Conservation (phyloP, 2,797 vertebrate genomes). For the Otolemur crassicaudatus region DNA sequence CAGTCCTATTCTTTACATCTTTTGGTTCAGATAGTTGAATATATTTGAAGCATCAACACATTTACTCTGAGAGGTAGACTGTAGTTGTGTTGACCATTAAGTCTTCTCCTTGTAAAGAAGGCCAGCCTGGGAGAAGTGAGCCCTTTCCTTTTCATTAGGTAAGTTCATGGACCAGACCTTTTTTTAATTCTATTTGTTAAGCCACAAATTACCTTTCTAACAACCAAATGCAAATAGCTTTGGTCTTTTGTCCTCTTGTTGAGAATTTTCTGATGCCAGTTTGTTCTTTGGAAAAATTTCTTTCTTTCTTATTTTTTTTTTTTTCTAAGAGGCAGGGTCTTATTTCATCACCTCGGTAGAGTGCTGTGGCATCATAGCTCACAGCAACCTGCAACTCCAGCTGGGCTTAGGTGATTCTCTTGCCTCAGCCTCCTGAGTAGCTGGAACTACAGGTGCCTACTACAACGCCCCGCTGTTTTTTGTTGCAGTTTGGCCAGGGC, state of each 20-base stretch:
- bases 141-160: slow-evolving; percentile 54
- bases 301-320: background rate
- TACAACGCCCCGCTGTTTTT: no score
- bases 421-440: no score
- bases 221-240: background rate
- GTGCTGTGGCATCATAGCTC: no score
- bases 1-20: background rate
- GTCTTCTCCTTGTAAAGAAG: background rate
- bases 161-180: slow-evolving; percentile 18
- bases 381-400: no score
- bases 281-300: slow-evolving; percentile 57
- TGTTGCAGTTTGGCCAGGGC: no score
- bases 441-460: no score
- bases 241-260: slow-evolving; percentile 15
- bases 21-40: background rate
- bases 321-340: no score
- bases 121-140: background rate
- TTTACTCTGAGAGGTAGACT: background rate
- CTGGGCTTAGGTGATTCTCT: no score
- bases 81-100: background rate
- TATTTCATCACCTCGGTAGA: no score
- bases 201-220: slow-evolving; percentile 25
- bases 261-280: slow-evolving; percentile 32
- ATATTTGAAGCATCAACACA: background rate
- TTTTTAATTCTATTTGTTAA: slow-evolving; percentile 27